Base-by-base conservation (phyloP, 2,888 invertebrate species). In the Drosophila meridionalis region DNA sequence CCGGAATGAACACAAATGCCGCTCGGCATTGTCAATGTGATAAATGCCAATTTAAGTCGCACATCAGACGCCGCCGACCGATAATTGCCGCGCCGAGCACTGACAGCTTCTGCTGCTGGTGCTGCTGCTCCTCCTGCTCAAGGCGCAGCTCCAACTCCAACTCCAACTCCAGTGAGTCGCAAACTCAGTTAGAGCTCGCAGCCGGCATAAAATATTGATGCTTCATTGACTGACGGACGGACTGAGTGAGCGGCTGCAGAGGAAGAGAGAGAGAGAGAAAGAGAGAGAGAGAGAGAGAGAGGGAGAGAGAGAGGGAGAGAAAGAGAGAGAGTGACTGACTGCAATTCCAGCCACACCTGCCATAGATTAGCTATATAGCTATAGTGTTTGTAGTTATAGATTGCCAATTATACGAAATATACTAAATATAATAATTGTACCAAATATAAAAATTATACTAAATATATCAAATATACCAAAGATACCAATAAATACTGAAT, bases 31-130 rank as follows among this genome's bases (percentile, higher is more conserved):
- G 87, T 82, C 89, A 81, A 76, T 85, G 78, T 89, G 89, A 89
- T 90, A 89, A 90, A 89, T 90, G 89, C 90, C 87, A 85, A 89
- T 89, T 90, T 90, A 89, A 89, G 87, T 89, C 88, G 78, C 76
- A 70, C 66, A 80, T 82, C 78, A 85, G 71, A 83, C 73, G 80
- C 68, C 58, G 59, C 59, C 62, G 47, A 36, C 68, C 62, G 59
- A 77, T 80, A 77, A 77, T 80, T 80, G 78, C 74, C 67, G 32
- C 47, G 34, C 36, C 28, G 42, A 38, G 28, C 53, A 36, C 47
- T 66, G 79, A 69, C 77, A 74, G 59, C 34, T 11, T 11, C 42
- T 20, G 42, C 12, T 52, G n/a, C 20, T 3, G n/a, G 0, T 42
- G 6, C 45, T 9, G 14, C 48, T 30, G 4, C 48, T 7, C 8